Base-by-base conservation (phyloP, 2,888 invertebrate genomes). In the Acrobeloides nanus region DNA sequence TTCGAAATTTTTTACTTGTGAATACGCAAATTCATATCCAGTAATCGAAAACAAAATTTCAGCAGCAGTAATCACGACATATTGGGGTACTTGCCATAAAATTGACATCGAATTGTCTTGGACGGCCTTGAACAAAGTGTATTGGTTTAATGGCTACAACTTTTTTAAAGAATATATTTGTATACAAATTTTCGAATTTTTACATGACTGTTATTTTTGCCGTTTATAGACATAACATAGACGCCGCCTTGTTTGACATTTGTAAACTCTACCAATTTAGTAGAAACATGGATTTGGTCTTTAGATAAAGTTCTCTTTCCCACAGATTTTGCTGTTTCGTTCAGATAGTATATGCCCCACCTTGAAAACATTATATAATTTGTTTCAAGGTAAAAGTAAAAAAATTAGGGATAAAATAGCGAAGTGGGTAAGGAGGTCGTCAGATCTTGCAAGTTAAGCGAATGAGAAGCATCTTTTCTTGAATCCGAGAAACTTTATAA, bases 41-140 rank as follows among this genome's bases (percentile, higher is more conserved):
- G 77, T 76, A 39, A 79, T 73, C 3, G 78, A 75, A 64, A 78
- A 76, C 26, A 78, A 68, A 38, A 78, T 74, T 59, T 79, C 79
- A 6, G 75, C 78, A 0, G 74, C 62, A 0, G 78, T 77, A 52
- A 79, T 75, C 12, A 77, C 52, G 23, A 76, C 59, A 59, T 77
- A 77, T 63, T 79, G 78, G 3, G 77, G 77, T 8, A 69, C 61
- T 63, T 76, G 74, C 74, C 74, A 75, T 21, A 73, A 59, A 60
- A 77, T 75, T 26, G 72, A 73, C 4, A 77, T 59, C 0, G 59
- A 51, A 51, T 74, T 63, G 38, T 54, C 46, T 17, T 50, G 53
- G 5, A 57, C 53, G n/a, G 24, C 33, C 3, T 17, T 23, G 23
- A 44, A 44, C 3, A n/a, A n/a, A 29, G 29, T 8, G 29, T 29